Percentiles rank a stretch among this genome's conserved stretches.
phyloP scores from a whole-genome alignment of 2,888 invertebrate genomes.

The Drosophila monieri region DNA sequence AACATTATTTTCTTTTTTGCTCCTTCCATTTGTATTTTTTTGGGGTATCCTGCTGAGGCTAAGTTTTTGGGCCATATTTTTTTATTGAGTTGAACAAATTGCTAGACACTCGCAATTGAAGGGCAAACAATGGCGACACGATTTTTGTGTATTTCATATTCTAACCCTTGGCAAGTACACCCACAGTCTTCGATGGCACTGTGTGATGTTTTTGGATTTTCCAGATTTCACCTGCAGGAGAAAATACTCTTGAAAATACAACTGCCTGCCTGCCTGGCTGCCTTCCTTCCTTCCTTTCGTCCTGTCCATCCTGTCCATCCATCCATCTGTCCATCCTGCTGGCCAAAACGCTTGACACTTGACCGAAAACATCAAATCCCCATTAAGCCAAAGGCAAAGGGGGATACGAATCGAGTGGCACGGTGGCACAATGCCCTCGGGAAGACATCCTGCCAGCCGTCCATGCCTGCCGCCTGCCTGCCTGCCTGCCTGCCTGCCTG shows the following conservation, averaged over 20 bases:
- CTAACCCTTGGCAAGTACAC: constrained; percentile 20
- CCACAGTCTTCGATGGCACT: not conserved
- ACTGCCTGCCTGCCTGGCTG: not conserved
- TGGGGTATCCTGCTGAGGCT: constrained; percentile 39
- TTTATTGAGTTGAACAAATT: constrained; percentile 54
- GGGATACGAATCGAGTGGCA: constrained; percentile 8
- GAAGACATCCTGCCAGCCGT: not conserved
- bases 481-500: not conserved
- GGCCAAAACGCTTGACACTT: constrained; percentile 36
- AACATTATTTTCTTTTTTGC: constrained; percentile 12
- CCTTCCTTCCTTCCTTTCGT: constrained; percentile 4
- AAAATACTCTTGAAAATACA: not conserved
- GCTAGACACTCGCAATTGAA: constrained; percentile 44
- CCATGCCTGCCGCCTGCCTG: not conserved
- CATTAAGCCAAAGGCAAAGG: constrained; percentile 39
- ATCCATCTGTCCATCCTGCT: constrained; percentile 9
- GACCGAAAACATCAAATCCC: constrained; percentile 46
- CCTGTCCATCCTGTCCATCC: not conserved
- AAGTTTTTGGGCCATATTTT: constrained; percentile 40
- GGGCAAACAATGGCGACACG: constrained; percentile 41
- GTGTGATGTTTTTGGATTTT: constrained; percentile 4
- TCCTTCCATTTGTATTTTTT: no score
- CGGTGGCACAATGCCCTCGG: not conserved
- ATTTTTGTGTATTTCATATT: constrained; percentile 23
- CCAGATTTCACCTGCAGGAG: constrained; percentile 2